Evolutionary conservation across 2,797 vertebrate genomes (phyloP).

Genomic region (Lophotriccus pileatus): DNA sequence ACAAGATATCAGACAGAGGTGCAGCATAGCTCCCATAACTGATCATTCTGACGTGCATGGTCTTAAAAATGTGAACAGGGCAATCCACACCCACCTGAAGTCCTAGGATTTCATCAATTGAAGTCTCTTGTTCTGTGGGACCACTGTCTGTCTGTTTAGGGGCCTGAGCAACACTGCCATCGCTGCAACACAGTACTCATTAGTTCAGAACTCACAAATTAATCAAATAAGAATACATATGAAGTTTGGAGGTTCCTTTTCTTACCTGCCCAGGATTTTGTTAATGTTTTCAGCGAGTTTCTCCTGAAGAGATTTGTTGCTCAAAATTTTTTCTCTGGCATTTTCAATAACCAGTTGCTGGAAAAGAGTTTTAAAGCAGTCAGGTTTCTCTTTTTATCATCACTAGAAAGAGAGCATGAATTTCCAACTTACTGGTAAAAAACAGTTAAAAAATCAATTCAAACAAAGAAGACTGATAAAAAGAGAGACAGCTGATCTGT

Average conservation of each 20-base stretch:
- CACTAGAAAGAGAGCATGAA: background rate
- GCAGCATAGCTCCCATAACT: background rate
- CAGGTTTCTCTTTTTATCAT: background rate
- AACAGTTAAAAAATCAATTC: background rate
- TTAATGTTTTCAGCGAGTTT: conserved; percentile 99
- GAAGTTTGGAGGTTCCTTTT: background rate
- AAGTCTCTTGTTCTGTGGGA: conserved; percentile 86
- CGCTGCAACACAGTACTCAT: conserved; percentile 76
- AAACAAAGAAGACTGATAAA: background rate
- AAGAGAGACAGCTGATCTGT: background rate
- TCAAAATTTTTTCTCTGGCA: conserved; percentile 95
- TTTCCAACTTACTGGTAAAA: background rate
- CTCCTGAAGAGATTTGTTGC: conserved; percentile 93
- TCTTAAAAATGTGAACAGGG: background rate
- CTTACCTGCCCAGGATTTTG: conserved; percentile 94
- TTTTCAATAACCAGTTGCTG: conserved; percentile 99
- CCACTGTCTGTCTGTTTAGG: conserved; percentile 81
- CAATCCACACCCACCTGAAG: conserved; percentile 82
- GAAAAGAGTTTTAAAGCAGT: conserved; percentile 59
- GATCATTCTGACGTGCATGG: background rate
- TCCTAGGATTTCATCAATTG: conserved; percentile 96
- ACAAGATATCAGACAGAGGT: background rate
- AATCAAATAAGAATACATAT: background rate
- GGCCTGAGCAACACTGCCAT: conserved; percentile 78
- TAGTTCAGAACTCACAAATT: conserved; percentile 18